Percentiles rank a stretch among this genome's conserved stretches.
Conservation (phyloP, 2,113 vertebrate species). For the Dromiciops gliroides region DNA sequence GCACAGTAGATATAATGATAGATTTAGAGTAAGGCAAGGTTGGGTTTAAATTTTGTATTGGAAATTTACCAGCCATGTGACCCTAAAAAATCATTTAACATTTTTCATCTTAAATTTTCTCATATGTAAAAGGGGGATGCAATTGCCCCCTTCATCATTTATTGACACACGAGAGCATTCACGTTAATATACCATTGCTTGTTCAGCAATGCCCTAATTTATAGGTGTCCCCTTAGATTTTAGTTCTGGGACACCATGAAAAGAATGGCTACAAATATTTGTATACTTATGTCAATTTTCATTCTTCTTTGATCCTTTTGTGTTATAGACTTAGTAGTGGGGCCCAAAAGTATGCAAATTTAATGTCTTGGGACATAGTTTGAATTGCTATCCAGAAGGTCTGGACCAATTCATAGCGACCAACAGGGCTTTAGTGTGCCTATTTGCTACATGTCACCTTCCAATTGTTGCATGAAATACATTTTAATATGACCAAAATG, state of each 20-base stretch:
- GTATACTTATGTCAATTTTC: not conserved
- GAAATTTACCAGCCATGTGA: not conserved
- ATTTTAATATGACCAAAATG: not conserved
- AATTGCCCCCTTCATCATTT: not conserved
- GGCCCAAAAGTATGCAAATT: not conserved
- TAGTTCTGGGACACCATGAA: not conserved
- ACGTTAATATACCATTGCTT: not conserved
- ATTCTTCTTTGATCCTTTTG: not conserved
- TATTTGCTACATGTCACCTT: not conserved
- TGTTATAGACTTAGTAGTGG: not conserved
- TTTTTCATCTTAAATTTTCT: not conserved
- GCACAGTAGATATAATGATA: not conserved
- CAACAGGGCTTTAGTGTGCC: not conserved
- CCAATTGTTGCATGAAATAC: not conserved
- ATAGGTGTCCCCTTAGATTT: not conserved
- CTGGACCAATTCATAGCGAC: not conserved
- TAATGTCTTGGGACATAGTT: not conserved
- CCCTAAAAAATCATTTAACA: not conserved
- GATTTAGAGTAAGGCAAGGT: not conserved
- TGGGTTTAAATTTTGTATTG: not conserved
- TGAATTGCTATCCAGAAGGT: not conserved
- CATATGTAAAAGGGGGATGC: not conserved
- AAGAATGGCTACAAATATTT: not conserved
- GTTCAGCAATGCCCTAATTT: not conserved
- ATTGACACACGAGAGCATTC: not conserved